Conservation (phyloP, 2,797 vertebrate genomes). For the Onychomys leucogaster region DNA sequence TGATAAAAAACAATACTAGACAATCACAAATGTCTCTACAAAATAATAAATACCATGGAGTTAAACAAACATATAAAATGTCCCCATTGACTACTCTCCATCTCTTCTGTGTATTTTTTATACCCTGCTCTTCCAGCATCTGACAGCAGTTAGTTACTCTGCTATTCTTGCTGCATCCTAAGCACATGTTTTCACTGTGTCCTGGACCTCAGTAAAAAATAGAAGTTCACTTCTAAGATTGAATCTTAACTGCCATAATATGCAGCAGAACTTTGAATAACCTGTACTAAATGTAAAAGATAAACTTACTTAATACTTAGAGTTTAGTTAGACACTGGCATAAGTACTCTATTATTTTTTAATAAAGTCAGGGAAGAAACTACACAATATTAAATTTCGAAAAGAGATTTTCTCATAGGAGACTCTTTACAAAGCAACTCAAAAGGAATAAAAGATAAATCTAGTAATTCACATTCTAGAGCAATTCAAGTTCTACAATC, state of each 20-base stretch:
- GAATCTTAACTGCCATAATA: slow-evolving; percentile 64
- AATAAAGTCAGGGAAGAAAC: slow-evolving; percentile 74
- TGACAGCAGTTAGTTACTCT: slow-evolving; percentile 66
- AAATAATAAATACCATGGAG: slow-evolving; percentile 91
- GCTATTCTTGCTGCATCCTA: slow-evolving; percentile 74
- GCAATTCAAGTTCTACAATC: slow-evolving; percentile 82
- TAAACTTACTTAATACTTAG: slow-evolving; percentile 41
- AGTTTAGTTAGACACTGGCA: slow-evolving; percentile 65
- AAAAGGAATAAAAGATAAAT: slow-evolving; percentile 61
- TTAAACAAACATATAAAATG: slow-evolving; percentile 84
- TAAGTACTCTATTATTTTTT: slow-evolving; percentile 72
- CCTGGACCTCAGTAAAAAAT: slow-evolving; percentile 74
- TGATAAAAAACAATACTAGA: slow-evolving; percentile 88
- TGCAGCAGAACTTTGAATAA: slow-evolving; percentile 68
- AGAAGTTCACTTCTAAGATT: slow-evolving; percentile 64
- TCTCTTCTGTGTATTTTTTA: slow-evolving; percentile 79
- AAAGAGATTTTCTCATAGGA: slow-evolving; percentile 75
- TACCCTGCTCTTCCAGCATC: slow-evolving; percentile 85
- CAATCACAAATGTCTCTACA: slow-evolving; percentile 90
- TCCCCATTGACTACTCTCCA: slow-evolving; percentile 80
- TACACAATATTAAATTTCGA: slow-evolving; percentile 71
- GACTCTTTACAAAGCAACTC: slow-evolving; percentile 74
- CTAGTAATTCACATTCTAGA: slow-evolving; percentile 85
- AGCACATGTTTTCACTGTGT: slow-evolving; percentile 40
- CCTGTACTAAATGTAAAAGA: slow-evolving; percentile 61